Base-by-base conservation (phyloP, 2,797 vertebrate species). In the Miichthys miiuy region DNA sequence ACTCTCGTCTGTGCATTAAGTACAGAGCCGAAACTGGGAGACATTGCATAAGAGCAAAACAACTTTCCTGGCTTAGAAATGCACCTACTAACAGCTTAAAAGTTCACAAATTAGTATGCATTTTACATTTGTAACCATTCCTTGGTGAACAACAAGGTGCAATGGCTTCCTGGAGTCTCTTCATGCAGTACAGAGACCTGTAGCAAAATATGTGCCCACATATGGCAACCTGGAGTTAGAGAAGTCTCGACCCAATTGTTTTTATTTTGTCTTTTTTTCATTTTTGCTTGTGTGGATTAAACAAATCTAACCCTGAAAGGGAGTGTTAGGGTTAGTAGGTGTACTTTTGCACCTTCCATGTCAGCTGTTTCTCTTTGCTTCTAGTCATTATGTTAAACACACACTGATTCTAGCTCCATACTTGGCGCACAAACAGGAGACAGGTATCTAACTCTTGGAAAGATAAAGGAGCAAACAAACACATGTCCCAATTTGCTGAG, bases 401-500 rank as follows among this genome's bases (percentile, higher is more conserved):
- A 56, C 42, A 11, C n/a, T 23, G 10, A 38, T 41, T 60, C 12
- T 17, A 23, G 58, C 46, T 77, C 48, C 13, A 71, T 42, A 56
- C 25, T 34, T 21, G 54, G 11, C 44, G 44, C 38, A 54, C 16
- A 34, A 7, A 65, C 47, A 25, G 34, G 7, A 51, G n/a, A 54
- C 51, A 27, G 13, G n/a, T 27, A 38, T 77, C 6, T 25, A 41
- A 56, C 14, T 48, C 23, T 42, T 61, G 25, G 23, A 62, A 56
- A 68, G 18, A 38, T 42, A 30, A 52, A 64, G 18, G 1, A 23
- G 3, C 13, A 1, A 34, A 58, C 30, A 14, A 54, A 38, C 44
- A 41, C 21, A 21, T 6, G 8, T 27, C 56, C 20, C 25, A 51
- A 34, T 21, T 38, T 72, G 57, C 27, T 55, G 48, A 82, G 61